Evolutionary conservation across 2,888 invertebrate genomes (phyloP), one percentile per base, ranked within the genome.

Genomic region (Gandaritis pyraliata): DNA sequence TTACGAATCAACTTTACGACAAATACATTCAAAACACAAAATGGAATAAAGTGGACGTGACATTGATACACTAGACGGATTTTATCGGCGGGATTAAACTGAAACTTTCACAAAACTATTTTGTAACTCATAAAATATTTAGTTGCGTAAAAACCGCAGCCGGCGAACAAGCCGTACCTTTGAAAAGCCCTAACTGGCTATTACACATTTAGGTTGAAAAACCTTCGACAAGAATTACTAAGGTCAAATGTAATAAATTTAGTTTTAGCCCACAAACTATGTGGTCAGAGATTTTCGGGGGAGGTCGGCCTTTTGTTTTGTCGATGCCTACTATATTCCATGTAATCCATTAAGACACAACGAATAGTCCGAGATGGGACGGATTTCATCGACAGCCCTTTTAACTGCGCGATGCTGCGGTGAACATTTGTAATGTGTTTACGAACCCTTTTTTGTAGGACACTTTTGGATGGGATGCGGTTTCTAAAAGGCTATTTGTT

Each of bases 211-310:
- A 83, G 83, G 79, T 85, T 83, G 83, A 85, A 87, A 87, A 87
- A 87, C 87, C 88, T 87, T 83, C 81, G 82, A 82, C 83, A 86
- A 88, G 90, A 88, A 88, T 88, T 87, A 88, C 89, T 87, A 87
- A 90, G 90, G 90, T 88, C 88, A 89, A 88, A 90, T 75, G 90
- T 88, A 90, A 91, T 90, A 90, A 90, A 91, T 90, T 90, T 90
- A 87, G 87, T 90, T 91, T 90, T 86, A 87, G 88, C 80, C 85
- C 80, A 79, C 85, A 85, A 90, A 89, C 86, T 88, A 86, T 87
- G 89, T 80, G 89, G 89, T 90, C 81, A 82, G 87, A 87, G 88
- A 87, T 89, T 88, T 87, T 87, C 83, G 79, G 77, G 79, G 80
- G 78, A 81, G 79, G 78, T 74, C 74, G 80, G 82, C 87, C 87